These are phyloP conservation scores for Dryomyza anilis DNA, from an alignment of 2,888 invertebrate species.

Conservation along the genomic window DNA sequence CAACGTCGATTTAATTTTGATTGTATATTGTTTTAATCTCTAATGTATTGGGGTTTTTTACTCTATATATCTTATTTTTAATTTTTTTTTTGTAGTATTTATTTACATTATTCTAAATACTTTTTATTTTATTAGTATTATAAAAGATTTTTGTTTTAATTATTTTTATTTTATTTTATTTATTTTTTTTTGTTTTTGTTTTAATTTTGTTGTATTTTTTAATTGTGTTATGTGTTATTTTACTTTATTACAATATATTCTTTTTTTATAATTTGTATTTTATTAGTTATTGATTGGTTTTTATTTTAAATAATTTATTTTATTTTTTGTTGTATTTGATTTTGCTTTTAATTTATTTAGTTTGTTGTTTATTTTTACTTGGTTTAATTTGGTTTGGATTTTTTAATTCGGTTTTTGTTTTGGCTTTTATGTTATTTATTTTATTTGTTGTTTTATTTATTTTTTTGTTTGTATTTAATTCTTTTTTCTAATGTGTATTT, in stretches of 20 bases:
- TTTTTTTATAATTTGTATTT: neutral
- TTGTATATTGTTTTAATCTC: too few species aligned
- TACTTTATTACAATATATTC: neutral
- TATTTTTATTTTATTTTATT: neutral
- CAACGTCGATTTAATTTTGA: too few species aligned
- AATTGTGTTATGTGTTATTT: neutral
- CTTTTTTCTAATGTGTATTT: neutral
- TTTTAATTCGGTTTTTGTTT: neutral
- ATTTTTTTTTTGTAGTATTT: too few species aligned
- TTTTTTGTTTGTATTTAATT: neutral
- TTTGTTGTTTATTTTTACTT: too few species aligned
- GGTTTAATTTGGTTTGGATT: neutral
- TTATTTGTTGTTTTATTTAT: neutral
- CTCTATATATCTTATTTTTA: too few species aligned
- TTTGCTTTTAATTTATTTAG: too few species aligned
- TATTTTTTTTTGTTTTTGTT: neutral
- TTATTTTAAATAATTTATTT: neutral
- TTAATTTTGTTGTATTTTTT: neutral
- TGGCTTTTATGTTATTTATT: neutral
- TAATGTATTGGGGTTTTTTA: too few species aligned
- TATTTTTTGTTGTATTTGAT: neutral
- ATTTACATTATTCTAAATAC: too few species aligned
- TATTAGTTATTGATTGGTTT: neutral
- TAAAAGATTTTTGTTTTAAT: neutral
- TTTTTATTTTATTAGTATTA: too few species aligned